A percentile compares a stretch with the other conserved stretches of the same genome.
Evolutionary conservation across 2,113 vertebrate genomes (phyloP).

Genomic region (Phyllopteryx taeniolatus): DNA sequence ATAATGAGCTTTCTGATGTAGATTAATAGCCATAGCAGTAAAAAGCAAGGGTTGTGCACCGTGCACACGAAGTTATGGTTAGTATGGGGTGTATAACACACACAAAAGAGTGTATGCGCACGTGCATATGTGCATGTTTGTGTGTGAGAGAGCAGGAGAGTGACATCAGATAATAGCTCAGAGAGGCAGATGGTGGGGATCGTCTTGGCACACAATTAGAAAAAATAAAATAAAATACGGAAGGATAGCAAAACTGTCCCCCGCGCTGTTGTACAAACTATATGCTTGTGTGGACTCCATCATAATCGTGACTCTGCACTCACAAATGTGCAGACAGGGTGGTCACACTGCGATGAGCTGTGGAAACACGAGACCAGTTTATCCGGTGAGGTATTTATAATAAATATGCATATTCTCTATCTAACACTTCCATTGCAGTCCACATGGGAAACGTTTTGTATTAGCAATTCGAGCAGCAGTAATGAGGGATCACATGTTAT

Average conservation of each 20-base stretch:
- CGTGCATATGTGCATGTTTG: background rate
- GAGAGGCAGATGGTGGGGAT: constrained; percentile 61
- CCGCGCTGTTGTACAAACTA: constrained; percentile 33
- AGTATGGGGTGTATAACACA: constrained; percentile 1
- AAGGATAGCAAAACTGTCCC: constrained; percentile 27
- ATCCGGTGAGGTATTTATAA: constrained; percentile 3
- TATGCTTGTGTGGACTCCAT: constrained; percentile 13
- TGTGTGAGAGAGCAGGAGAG: constrained; percentile 19
- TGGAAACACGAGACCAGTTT: constrained; percentile 1
- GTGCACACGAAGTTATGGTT: constrained; percentile 2
- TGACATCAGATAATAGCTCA: constrained; percentile 35
- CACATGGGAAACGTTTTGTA: background rate
- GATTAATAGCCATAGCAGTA: constrained; percentile 31
- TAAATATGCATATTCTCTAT: background rate
- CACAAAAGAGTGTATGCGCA: constrained; percentile 2
- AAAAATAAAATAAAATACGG: constrained; percentile 27
- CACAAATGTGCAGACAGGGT: background rate
- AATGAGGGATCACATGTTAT: constrained; percentile 1
- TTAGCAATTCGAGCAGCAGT: background rate
- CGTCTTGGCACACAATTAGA: constrained; percentile 47
- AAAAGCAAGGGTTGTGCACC: constrained; percentile 13
- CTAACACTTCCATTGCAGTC: background rate
- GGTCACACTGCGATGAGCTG: background rate
- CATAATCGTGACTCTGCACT: background rate
- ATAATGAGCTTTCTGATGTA: constrained; percentile 38